phyloP scores from a whole-genome alignment of 2,113 vertebrate genomes.

The Sinocyclocheilus maitianheensis region DNA sequence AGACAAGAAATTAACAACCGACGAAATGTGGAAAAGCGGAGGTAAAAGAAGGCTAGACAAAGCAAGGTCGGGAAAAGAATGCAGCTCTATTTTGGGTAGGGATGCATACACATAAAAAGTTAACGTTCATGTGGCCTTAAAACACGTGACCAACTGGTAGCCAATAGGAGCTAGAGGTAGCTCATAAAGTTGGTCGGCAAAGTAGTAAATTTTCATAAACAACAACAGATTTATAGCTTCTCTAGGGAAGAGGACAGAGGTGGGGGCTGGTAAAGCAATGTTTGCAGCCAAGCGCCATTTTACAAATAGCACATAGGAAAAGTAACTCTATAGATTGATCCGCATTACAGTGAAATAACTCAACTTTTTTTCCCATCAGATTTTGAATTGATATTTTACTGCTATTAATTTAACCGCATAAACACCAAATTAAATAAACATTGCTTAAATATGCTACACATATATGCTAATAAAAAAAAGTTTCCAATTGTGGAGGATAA shows the following conservation, averaged over 20 bases:
- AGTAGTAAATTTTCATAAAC: conserved; percentile 99
- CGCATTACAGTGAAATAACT: neutral
- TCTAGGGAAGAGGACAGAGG: conserved; percentile 59
- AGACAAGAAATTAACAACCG: conserved; percentile 69
- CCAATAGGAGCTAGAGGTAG: conserved; percentile 88
- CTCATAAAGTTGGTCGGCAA: conserved; percentile 98
- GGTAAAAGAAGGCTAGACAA: conserved; percentile 75
- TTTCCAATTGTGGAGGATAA: neutral
- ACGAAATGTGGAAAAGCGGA: neutral
- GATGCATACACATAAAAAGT: conserved; percentile 95
- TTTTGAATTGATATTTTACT: neutral
- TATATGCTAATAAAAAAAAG: neutral
- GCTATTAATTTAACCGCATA: neutral
- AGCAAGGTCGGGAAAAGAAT: conserved; percentile 77
- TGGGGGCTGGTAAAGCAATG: conserved; percentile 19
- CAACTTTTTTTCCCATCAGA: neutral
- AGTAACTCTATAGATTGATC: neutral
- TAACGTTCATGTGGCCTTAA: conserved; percentile 92
- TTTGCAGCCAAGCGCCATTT: conserved; percentile 88
- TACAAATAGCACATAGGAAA: conserved; percentile 66
- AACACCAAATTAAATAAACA: neutral
- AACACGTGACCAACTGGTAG: conserved; percentile 87
- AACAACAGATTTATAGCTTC: conserved; percentile 99
- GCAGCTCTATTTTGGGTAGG: conserved; percentile 93
- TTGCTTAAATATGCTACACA: too few species aligned